Evolutionary conservation across 2,888 invertebrate genomes (phyloP).

Genomic region (Sylvicola cinctus): DNA sequence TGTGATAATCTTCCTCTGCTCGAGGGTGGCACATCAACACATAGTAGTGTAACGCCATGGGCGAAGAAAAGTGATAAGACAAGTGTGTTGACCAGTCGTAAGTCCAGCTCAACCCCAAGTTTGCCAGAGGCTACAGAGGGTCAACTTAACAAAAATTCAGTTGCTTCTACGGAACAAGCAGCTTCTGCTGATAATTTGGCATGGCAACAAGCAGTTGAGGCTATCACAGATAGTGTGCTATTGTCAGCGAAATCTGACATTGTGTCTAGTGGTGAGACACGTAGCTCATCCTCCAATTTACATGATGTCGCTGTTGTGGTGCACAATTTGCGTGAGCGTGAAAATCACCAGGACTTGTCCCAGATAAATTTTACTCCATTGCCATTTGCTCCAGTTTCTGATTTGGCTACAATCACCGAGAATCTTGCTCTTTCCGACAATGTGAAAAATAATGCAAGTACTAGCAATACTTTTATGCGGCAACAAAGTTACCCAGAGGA

Average conservation of each 20-base stretch:
- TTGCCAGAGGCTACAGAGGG: slow-evolving; percentile 70
- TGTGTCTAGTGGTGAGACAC: slow-evolving; percentile 22
- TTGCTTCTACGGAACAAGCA: slow-evolving; percentile 89
- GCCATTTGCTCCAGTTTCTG: slow-evolving; percentile 33
- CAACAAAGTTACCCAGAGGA: slow-evolving; percentile 28
- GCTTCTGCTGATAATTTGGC: slow-evolving; percentile 86
- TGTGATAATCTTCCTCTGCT: slow-evolving; percentile 35
- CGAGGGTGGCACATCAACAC: slow-evolving; percentile 26
- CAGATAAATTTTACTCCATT: slow-evolving; percentile 47
- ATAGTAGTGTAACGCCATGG: slow-evolving; percentile 10
- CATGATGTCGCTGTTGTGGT: slow-evolving; percentile 34
- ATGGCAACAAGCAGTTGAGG: slow-evolving; percentile 70
- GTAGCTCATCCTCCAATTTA: slow-evolving; percentile 13
- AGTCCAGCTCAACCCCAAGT: slow-evolving; percentile 90
- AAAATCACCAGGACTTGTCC: slow-evolving; percentile 42
- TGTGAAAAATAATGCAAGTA: slow-evolving; percentile 33
- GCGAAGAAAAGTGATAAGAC: slow-evolving; percentile 21
- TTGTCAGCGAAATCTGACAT: slow-evolving; percentile 52
- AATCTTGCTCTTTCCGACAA: slow-evolving; percentile 49
- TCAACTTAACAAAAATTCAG: slow-evolving; percentile 33
- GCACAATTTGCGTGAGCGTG: slow-evolving; percentile 32
- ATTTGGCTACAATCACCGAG: slow-evolving; percentile 74
- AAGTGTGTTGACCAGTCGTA: slow-evolving; percentile 54
- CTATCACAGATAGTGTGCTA: slow-evolving; percentile 66
- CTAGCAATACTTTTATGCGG: slow-evolving; percentile 15